These are phyloP conservation scores for Halictus rubicundus DNA, from an alignment of 1,140 invertebrate genomes.

Conservation along the genomic window DNA sequence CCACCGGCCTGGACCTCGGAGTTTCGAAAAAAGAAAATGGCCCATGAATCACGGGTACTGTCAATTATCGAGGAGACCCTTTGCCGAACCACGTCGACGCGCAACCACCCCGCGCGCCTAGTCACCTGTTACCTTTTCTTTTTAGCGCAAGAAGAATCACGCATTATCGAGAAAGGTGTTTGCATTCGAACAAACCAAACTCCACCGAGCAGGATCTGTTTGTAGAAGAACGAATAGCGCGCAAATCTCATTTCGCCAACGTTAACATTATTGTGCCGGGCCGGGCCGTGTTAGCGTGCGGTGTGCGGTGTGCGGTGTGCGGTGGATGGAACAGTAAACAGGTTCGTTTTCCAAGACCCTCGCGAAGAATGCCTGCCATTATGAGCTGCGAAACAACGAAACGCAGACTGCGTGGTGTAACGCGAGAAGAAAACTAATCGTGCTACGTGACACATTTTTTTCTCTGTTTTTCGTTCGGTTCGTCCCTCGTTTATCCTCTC, in stretches of 20 bases:
- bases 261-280: too few relatives aligned
- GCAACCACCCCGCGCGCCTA: background rate
- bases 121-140: background rate
- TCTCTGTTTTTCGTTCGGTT: background rate
- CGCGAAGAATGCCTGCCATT: slow-evolving; percentile 55
- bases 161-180: too few relatives aligned
- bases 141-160: background rate
- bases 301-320: background rate
- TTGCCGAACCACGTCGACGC: background rate
- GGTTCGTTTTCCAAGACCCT: slow-evolving; percentile 31
- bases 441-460: slow-evolving; percentile 29
- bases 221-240: too few relatives aligned
- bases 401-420: slow-evolving; percentile 72
- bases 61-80: slow-evolving; percentile 20
- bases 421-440: slow-evolving; percentile 57
- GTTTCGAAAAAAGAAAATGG: background rate
- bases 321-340: background rate
- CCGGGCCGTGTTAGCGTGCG: background rate
- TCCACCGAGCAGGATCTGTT: too few relatives aligned
- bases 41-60: background rate
- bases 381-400: slow-evolving; percentile 67
- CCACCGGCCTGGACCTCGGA: background rate
- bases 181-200: too few relatives aligned
- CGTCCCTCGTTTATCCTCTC: background rate
- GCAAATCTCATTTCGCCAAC: background rate